Evolutionary conservation across 2,113 vertebrate genomes (phyloP), one percentile per base, ranked within the genome.

Genomic region (Pleuronectes platessa): DNA sequence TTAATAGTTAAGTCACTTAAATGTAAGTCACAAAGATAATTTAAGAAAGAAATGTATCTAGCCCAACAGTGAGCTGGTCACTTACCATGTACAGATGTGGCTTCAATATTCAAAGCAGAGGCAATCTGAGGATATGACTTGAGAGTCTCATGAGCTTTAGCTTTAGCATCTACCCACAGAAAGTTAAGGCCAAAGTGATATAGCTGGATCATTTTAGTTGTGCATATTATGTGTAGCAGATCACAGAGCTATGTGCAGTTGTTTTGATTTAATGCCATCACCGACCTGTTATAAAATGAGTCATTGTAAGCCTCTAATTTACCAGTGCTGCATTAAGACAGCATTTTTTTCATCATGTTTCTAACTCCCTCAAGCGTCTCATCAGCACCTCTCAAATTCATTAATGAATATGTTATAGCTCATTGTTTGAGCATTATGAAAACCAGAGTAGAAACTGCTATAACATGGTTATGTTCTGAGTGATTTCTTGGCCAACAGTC

Each of bases 1-100:
- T 53, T 55, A 24, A 47, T 3, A 27, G 64, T 20, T 42, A 11
- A 72, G 53, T 54, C 21, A 47, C 47, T 69, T 47, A 59, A 87
- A 88, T 56, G 23, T 23, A 78, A 81, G 84, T 88, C 80, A 78
- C 71, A 66, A 79, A 82, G 35, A 77, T 77, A 4, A 15, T 66
- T 31, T 60, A 20, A 59, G 75, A 23, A 27, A 78, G 45, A 20
- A 47, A 69, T 61, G 61, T 21, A 60, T 76, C 79, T 31, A 42
- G 0, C 53, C 27, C 0, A 42, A 75, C 45, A 1, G 5, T 64
- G 77, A 75, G 59, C 18, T 4, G 18, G 8, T 12, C 14, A 60
- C 73, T 78, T 21, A 68, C 15, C 58, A 42, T 17, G 18, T 23
- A 60, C 56, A 62, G 49, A 79, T 77, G 23, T 2, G 3, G 42